A percentile compares a stretch with the other conserved stretches of the same genome.
These are phyloP conservation scores for Ailurus styani DNA, from an alignment of 2,113 vertebrate genomes.

Conservation along the genomic window DNA sequence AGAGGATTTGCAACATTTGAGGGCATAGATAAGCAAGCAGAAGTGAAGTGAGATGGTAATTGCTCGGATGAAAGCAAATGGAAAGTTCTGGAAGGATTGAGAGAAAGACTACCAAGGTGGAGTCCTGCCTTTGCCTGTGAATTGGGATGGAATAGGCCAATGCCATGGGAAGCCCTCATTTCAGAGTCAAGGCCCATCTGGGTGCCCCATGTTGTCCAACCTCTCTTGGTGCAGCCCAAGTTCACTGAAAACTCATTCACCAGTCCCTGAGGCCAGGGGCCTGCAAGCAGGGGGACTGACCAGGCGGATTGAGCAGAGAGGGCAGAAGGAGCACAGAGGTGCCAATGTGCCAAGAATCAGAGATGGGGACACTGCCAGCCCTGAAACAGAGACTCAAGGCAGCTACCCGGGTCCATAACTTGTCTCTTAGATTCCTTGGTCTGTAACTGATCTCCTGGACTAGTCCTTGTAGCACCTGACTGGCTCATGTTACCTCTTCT, in stretches of 20 bases:
- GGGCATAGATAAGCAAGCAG: not conserved
- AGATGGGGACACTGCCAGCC: not conserved
- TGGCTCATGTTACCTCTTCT: not conserved
- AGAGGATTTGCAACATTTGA: not conserved
- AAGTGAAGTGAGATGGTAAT: not conserved
- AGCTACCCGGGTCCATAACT: not conserved
- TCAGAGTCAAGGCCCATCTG: not conserved
- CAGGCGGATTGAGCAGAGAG: not conserved
- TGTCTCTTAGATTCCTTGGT: too few species aligned
- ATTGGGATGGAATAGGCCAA: not conserved
- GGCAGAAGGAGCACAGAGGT: not conserved
- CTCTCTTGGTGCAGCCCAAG: not conserved
- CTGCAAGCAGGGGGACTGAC: fast-evolving
- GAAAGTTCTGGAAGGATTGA: not conserved
- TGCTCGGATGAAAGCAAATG: not conserved
- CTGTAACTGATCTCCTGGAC: not conserved
- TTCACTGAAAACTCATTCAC: not conserved
- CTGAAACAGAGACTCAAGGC: not conserved
- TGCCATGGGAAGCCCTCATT: not conserved
- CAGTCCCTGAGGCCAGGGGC: fast-evolving
- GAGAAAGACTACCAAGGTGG: not conserved
- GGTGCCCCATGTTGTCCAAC: not conserved
- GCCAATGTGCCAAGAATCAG: fast-evolving
- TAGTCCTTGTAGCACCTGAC: not conserved
- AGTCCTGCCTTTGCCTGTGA: not conserved